Evolutionary conservation across 2,797 vertebrate genomes (phyloP).

Genomic region (Pipistrellus kuhlii): DNA sequence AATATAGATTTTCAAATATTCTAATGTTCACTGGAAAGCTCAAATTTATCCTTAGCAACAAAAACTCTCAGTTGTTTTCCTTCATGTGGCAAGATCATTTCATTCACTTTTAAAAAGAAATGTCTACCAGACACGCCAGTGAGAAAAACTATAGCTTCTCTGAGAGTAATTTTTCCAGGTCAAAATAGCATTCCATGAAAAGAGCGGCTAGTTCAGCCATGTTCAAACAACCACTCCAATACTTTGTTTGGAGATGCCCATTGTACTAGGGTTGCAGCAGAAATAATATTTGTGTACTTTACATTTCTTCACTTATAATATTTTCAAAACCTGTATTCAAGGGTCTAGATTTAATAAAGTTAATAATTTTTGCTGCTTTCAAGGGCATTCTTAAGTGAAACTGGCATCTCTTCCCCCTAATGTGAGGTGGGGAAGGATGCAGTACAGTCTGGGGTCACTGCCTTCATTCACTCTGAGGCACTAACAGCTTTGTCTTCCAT

Average conservation of each 20-base stretch:
- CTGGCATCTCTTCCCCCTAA: fast-evolving
- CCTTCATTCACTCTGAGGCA: background rate
- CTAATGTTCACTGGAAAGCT: slow-evolving; percentile 31
- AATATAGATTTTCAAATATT: slow-evolving; percentile 1
- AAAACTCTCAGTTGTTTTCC: slow-evolving; percentile 33
- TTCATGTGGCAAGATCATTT: background rate
- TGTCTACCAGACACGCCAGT: background rate
- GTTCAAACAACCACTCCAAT: background rate
- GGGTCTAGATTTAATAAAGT: background rate
- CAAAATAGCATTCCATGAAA: background rate
- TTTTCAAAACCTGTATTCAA: background rate
- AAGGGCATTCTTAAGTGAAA: background rate
- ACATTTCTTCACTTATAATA: background rate
- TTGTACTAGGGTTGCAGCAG: too few relatives aligned
- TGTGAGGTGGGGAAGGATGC: fast-evolving
- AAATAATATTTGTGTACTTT: background rate
- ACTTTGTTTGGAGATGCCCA: background rate
- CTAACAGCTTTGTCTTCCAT: background rate
- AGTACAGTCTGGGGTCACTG: background rate
- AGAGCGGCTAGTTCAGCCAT: fast-evolving
- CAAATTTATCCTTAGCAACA: background rate
- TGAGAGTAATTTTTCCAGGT: background rate
- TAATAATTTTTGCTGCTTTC: background rate
- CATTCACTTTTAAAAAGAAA: background rate
- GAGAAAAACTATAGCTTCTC: background rate